Evolutionary conservation across 2,113 vertebrate genomes (phyloP).

Genomic region (Stegastes partitus): DNA sequence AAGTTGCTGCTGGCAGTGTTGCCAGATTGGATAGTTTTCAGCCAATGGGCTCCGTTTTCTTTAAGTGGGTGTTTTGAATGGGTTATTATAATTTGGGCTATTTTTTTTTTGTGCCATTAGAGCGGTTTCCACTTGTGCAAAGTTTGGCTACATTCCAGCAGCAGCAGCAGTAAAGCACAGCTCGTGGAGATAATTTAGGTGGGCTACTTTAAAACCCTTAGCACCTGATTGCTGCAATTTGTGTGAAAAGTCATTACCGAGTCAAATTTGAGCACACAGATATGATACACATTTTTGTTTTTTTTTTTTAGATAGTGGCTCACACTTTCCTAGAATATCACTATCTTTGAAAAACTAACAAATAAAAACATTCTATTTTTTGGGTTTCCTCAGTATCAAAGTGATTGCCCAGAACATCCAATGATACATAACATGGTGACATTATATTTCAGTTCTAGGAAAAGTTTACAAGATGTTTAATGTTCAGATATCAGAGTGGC

Average conservation of each 20-base stretch:
- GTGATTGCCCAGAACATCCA: not conserved
- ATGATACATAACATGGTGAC: no score
- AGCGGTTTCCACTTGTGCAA: not conserved
- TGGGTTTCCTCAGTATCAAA: not conserved
- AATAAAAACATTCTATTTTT: no score
- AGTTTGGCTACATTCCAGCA: conserved; percentile 7
- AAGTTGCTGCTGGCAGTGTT: not conserved
- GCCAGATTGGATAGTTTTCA: not conserved
- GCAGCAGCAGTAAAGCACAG: not conserved
- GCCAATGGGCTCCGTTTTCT: not conserved
- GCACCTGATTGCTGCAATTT: not conserved
- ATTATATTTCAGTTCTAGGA: no score
- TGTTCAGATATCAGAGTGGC: no score
- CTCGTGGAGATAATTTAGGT: no score
- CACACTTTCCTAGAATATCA: not conserved
- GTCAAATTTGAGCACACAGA: not conserved
- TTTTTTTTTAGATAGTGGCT: not conserved
- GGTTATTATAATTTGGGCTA: not conserved
- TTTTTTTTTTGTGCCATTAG: not conserved
- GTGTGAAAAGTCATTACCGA: not conserved
- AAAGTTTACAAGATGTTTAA: no score
- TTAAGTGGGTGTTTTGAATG: not conserved
- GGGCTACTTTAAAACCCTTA: conserved; percentile 10
- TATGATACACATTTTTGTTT: not conserved
- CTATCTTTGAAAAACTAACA: no score